Evolutionary conservation across 2,888 invertebrate genomes (phyloP), one percentile per base, ranked within the genome.

Genomic region (Leptothorax acervorum): DNA sequence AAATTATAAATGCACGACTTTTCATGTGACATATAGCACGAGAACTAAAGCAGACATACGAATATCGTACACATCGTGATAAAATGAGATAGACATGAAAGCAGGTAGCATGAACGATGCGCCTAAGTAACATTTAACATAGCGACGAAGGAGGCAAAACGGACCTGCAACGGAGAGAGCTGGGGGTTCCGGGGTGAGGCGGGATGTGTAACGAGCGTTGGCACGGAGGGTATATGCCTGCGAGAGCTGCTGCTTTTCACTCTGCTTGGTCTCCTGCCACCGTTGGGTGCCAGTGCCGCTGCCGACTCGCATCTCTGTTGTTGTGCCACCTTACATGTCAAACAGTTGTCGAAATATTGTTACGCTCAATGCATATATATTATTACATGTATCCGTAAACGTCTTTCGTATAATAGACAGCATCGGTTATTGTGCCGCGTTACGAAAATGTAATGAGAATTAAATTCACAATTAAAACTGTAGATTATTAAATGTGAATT

Each of bases 81-180:
- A 23, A 57, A 5, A 78, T 53, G 28, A n/a, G 11, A 51, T 39
- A 23, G 35, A 83, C 71, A 70, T 74, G 83, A 87, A 82, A 66
- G 79, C 68, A 73, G 18, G 66, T 76, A 55, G 51, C n/a, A 28
- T 63, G 28, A 76, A 76, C 12, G 55, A 70, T 79, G 18, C 23
- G 2, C 12, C 39, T 8, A 23, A 23, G 1, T 55, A 28, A 79
- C 60, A 60, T 42, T 45, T 15, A 65, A 8, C 8, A 18, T 60
- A 81, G 60, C 73, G 18, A 62, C 81, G 71, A 83, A 83, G 48
- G 79, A 84, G 28, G 31, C 57, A 86, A 42, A 88, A 92, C 88
- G 91, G 94, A 97, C 97, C 97, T 97, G 97, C 94, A 97, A 96
- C 95, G 96, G 96, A 90, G 96, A 96, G 95, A 97, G 96, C 95